These are phyloP conservation scores for Aphelenchoides besseyi DNA, from an alignment of 1,140 invertebrate genomes.

Conservation along the genomic window DNA sequence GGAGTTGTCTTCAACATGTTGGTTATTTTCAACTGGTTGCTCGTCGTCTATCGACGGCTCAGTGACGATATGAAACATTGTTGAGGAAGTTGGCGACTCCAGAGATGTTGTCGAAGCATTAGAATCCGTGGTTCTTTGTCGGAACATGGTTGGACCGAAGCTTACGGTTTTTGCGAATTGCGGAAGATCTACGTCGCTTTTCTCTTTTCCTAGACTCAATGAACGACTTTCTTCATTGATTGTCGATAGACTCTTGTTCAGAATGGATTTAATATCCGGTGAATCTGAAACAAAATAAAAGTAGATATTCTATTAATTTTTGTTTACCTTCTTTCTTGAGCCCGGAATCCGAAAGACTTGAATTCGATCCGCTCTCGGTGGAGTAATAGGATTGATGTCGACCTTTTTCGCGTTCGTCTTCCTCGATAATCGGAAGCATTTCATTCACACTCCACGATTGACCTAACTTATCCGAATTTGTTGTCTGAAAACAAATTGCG, in stretches of 20 bases:
- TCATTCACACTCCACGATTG: constrained; percentile 33
- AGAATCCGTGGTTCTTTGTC: not conserved
- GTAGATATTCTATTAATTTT: not conserved
- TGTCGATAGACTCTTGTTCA: constrained; percentile 6
- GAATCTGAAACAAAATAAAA: not conserved
- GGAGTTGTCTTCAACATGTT: too few species aligned
- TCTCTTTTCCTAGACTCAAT: not conserved
- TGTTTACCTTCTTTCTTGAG: not conserved
- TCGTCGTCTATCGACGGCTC: too few species aligned
- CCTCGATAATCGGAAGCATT: constrained; percentile 39
- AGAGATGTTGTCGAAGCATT: not conserved
- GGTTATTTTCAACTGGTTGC: too few species aligned
- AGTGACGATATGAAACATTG: not conserved
- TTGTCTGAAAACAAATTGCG: not conserved
- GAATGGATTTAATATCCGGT: not conserved
- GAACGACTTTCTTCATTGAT: too few species aligned
- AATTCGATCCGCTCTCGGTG: not conserved
- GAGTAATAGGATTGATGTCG: not conserved
- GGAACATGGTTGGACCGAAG: not conserved
- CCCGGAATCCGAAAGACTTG: not conserved
- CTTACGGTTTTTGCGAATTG: constrained; percentile 11
- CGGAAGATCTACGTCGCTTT: not conserved
- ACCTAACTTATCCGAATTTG: not conserved
- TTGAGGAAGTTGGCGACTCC: not conserved
- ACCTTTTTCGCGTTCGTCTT: constrained; percentile 33